A percentile compares a stretch with the other conserved stretches of the same genome.
These are phyloP conservation scores for Phalanger gymnotis DNA, from an alignment of 2,797 vertebrate species.

Conservation along the genomic window DNA sequence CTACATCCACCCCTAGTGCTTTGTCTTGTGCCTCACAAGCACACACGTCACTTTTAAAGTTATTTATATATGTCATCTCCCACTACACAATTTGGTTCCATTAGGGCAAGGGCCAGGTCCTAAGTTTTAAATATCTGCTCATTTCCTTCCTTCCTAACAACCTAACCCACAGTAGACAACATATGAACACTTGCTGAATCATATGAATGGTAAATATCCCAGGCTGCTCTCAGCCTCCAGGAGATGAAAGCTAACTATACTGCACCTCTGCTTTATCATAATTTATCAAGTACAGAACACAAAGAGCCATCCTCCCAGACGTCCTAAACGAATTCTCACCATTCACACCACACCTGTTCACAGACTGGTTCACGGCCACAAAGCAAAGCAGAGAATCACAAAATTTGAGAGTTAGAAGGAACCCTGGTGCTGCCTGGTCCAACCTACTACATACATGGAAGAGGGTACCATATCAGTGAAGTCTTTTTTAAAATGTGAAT, in stretches of 20 bases:
- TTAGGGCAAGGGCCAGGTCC: background rate
- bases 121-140: background rate
- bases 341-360: background rate
- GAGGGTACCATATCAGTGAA: background rate
- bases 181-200: background rate
- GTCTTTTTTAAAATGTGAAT: constrained; percentile 9
- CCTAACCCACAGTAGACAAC: background rate
- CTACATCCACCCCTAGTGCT: no score
- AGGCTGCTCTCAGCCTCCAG: background rate
- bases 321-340: background rate
- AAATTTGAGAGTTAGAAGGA: background rate
- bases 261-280: background rate
- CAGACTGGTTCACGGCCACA: background rate
- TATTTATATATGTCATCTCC: background rate
- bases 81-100: background rate
- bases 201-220: background rate
- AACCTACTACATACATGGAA: fast-evolving
- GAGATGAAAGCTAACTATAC: background rate
- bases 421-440: background rate
- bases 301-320: background rate
- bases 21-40: background rate
- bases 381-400: background rate
- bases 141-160: background rate
- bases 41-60: background rate
- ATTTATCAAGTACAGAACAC: background rate